phyloP scores from a whole-genome alignment of 2,797 vertebrate species.

The Sebastes matsubarae region DNA sequence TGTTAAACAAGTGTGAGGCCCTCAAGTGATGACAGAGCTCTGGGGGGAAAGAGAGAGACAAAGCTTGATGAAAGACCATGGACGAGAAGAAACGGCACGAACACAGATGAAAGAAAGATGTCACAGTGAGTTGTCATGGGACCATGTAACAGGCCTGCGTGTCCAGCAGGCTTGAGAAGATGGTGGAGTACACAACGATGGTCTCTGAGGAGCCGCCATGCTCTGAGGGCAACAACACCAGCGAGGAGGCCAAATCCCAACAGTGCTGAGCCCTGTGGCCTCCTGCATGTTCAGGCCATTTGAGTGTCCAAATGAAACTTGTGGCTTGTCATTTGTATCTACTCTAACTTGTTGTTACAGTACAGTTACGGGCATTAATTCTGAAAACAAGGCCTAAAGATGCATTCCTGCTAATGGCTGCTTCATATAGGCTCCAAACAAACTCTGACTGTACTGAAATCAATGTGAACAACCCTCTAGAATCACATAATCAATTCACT shows the following conservation, averaged over 20 bases:
- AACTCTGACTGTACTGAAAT: neutral
- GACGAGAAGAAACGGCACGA: slow-evolving; percentile 49
- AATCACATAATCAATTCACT: slow-evolving; percentile 11
- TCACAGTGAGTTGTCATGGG: slow-evolving; percentile 52
- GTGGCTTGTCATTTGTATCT: neutral
- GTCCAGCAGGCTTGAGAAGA: slow-evolving; percentile 64
- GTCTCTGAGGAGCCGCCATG: slow-evolving; percentile 65
- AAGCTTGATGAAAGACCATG: slow-evolving; percentile 17
- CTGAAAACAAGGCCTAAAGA: neutral
- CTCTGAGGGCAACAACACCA: slow-evolving; percentile 44
- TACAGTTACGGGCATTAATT: neutral
- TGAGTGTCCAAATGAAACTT: neutral
- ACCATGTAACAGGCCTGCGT: slow-evolving; percentile 21
- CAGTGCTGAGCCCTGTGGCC: slow-evolving; percentile 24
- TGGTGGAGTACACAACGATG: slow-evolving; percentile 21
- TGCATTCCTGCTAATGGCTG: slow-evolving; percentile 5
- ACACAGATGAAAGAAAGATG: slow-evolving; percentile 62
- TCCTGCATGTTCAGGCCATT: slow-evolving; percentile 10
- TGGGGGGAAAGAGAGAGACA: neutral
- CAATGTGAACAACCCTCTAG: neutral
- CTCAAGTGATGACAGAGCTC: slow-evolving; percentile 44
- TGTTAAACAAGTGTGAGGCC: slow-evolving; percentile 40
- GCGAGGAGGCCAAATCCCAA: slow-evolving; percentile 39
- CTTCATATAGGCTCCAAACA: neutral
- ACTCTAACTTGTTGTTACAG: neutral